Percentiles rank a stretch among this genome's conserved stretches.
Conservation (phyloP, 2,888 invertebrate species). For the Lamellibrachia satsuma region DNA sequence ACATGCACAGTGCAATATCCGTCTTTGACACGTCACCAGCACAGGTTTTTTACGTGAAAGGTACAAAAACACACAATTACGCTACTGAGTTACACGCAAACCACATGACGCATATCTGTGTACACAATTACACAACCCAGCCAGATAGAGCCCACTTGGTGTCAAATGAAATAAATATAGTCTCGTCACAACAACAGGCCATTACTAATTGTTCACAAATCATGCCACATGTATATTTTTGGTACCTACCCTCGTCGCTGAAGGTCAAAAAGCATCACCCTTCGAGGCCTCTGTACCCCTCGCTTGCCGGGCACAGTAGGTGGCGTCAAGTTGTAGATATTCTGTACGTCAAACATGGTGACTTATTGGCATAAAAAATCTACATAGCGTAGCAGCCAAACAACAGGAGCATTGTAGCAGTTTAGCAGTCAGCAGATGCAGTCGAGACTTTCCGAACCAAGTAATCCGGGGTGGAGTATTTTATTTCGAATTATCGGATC, state of each 20-base stretch:
- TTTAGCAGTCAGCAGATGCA: background rate
- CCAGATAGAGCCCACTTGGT: background rate
- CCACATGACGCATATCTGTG: background rate
- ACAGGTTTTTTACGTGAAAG: background rate
- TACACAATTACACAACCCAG: background rate
- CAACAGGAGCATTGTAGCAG: background rate
- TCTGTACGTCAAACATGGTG: conserved; percentile 7
- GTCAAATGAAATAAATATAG: background rate
- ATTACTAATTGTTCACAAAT: background rate
- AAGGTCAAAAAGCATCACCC: background rate
- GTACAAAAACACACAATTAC: background rate
- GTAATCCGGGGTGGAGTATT: background rate
- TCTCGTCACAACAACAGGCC: background rate
- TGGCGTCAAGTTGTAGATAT: background rate
- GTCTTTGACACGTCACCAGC: background rate
- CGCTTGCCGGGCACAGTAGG: background rate
- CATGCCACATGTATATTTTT: background rate
- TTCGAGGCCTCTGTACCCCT: background rate
- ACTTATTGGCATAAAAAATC: background rate
- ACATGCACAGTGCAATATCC: background rate
- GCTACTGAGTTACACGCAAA: background rate
- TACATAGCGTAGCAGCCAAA: background rate
- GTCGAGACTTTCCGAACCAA: background rate
- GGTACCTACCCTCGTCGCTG: background rate
- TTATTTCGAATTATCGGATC: background rate